A percentile compares a stretch with the other conserved stretches of the same genome.
Evolutionary conservation across 2,113 vertebrate genomes (phyloP).

Genomic region (Brachirus orientalis): DNA sequence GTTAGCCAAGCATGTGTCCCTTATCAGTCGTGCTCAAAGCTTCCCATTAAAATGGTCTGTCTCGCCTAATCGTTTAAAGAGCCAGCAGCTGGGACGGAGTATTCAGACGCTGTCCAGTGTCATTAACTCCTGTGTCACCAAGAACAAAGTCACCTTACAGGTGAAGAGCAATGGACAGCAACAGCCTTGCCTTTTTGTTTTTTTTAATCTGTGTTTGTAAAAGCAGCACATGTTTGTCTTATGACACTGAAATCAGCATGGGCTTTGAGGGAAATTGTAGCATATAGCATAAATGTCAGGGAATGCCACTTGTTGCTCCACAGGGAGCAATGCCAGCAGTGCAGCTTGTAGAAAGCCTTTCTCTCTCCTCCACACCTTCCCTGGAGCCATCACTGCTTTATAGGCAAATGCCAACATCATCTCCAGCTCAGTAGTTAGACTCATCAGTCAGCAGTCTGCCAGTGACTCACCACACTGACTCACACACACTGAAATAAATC

Average conservation of each 20-base stretch:
- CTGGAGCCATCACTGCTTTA: constrained; percentile 30
- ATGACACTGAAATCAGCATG: constrained; percentile 41
- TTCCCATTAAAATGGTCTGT: constrained; percentile 53
- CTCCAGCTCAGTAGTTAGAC: constrained; percentile 11
- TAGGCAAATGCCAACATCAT: constrained; percentile 41
- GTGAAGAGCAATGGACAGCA: constrained; percentile 16
- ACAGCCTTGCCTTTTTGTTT: constrained; percentile 22
- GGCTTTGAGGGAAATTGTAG: constrained; percentile 58
- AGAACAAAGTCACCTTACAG: constrained; percentile 39
- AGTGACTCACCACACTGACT: constrained; percentile 37
- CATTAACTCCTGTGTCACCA: constrained; percentile 66
- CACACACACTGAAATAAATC: constrained; percentile 10
- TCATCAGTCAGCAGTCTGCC: constrained; percentile 38
- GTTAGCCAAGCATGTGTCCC: constrained; percentile 11
- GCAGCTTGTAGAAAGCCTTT: constrained; percentile 37
- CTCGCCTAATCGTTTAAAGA: constrained; percentile 64
- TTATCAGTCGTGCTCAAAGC: constrained; percentile 66
- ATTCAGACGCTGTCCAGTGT: constrained; percentile 59
- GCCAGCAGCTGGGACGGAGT: constrained; percentile 56
- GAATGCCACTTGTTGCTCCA: constrained; percentile 41
- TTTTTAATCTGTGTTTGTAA: constrained; percentile 64
- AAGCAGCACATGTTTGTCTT: constrained; percentile 69
- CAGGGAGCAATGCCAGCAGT: constrained; percentile 11
- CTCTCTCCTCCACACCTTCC: constrained; percentile 13
- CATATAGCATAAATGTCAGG: constrained; percentile 66